Evolutionary conservation across 2,797 vertebrate species (phyloP), one percentile per base, ranked within the genome.

Genomic region (Lates japonicus): DNA sequence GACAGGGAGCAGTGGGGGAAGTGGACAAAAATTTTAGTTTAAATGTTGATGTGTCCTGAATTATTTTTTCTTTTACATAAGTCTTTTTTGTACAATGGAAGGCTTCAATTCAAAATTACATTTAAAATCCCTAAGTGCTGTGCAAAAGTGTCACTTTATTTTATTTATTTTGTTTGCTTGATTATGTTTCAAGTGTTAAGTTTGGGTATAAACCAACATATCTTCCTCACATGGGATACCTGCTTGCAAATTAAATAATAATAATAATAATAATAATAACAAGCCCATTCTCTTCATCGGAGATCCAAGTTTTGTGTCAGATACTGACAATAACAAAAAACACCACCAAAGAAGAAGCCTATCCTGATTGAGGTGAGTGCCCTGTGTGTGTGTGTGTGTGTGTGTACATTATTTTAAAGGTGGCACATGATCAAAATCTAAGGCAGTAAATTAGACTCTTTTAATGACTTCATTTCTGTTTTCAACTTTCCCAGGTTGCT

Each of bases 1-100:
- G 81, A 78, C 74, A 72, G 61, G 22, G 35, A 78, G 72, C 70
- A 66, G 48, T 22, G 66, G 69, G 63, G 25, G 67, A 64, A 72
- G 48, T 61, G 25, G 76, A 77, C 81, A 77, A 20, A 74, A 57
- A 48, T 59, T 69, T 67, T 69, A 25, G 44, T 68, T 69, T 61
- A 10, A 75, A 22, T 66, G 22, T 49, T 37, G 41, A 74, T n/a
- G 69, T 29, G 59, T n/a, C 7, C 31, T 31, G 37, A 12, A n/a
- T 37, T 2, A n/a, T 14, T 66, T 73, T 64, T 72, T 12, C 12
- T 63, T 67, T 54, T 57, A 5, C 3, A 3, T 3, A 13, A 39
- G 2, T 22, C 41, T 14, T 7, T 63, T 64, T 51, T 39, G 39
- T 73, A 44, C 60, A 57, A 65, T 46, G 0, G 12, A 16, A 35